These are phyloP conservation scores for Paragorgia papillata DNA, from an alignment of 92 coral and sea anemone species.

Conservation along the genomic window DNA sequence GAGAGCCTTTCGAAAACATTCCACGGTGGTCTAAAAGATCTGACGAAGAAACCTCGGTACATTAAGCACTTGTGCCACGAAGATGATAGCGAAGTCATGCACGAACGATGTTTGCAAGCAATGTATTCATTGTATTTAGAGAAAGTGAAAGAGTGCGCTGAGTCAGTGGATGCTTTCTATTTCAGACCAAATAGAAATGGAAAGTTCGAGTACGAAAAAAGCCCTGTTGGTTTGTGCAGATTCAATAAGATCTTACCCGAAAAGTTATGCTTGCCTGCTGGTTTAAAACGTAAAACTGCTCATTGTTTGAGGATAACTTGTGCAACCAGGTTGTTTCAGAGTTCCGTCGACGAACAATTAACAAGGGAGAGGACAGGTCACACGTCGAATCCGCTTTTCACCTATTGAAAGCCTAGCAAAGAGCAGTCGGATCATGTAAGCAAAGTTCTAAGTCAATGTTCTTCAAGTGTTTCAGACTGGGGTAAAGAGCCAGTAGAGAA, in stretches of 20 bases:
- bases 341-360: too few species aligned
- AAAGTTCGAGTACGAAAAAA: constrained; percentile 25
- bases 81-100: constrained; percentile 44
- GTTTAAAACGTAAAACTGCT: background rate
- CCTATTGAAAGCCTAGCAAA: too few species aligned
- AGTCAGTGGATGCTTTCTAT: constrained; percentile 61
- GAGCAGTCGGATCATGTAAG: too few species aligned
- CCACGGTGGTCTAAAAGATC: too few species aligned
- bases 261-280: background rate
- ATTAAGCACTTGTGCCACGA: constrained; percentile 63
- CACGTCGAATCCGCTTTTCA: too few species aligned
- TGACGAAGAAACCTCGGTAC: constrained; percentile 56
- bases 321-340: too few species aligned
- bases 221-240: constrained; percentile 49
- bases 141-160: constrained; percentile 44
- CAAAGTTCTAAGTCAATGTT: too few species aligned
- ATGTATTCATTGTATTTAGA: constrained; percentile 53
- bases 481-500: too few species aligned
- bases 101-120: constrained; percentile 54
- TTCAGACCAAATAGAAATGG: constrained; percentile 53
- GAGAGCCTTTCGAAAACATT: too few species aligned
- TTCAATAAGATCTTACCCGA: constrained; percentile 10
- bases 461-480: too few species aligned
- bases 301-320: too few species aligned
- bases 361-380: too few species aligned